These are phyloP conservation scores for Maconellicoccus hirsutus DNA, from an alignment of 1,140 invertebrate genomes.

Conservation along the genomic window DNA sequence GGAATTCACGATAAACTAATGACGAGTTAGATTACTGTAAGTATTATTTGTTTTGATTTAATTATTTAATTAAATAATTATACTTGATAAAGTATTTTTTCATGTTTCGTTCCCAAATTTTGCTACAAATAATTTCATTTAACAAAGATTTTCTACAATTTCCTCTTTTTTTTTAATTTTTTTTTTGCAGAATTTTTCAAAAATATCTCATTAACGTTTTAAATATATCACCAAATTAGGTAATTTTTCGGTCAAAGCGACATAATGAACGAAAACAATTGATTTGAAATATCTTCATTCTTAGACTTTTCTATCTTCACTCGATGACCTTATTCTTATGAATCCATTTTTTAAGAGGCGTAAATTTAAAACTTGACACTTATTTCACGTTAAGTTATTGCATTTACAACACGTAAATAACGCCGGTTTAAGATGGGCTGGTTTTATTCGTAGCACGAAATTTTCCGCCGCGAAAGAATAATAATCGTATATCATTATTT, in stretches of 20 bases:
- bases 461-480: background rate
- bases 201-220: too few species aligned
- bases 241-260: too few species aligned
- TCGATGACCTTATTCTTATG: background rate
- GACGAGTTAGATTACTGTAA: background rate
- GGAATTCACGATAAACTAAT: background rate
- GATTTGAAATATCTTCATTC: too few species aligned
- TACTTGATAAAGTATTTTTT: too few species aligned
- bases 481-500: conserved; percentile 10
- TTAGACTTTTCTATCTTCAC: background rate
- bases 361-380: background rate
- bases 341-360: background rate
- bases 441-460: background rate
- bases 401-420: background rate
- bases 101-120: too few species aligned
- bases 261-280: too few species aligned
- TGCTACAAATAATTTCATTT: too few species aligned
- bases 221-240: too few species aligned
- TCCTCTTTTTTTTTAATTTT: too few species aligned
- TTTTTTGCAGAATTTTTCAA: too few species aligned
- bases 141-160: too few species aligned
- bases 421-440: background rate
- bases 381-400: background rate
- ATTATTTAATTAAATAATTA: too few species aligned
- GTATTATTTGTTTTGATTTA: background rate